Evolutionary conservation across 2,797 vertebrate species (phyloP), one percentile per base, ranked within the genome.

Genomic region (Sciaenops ocellatus): DNA sequence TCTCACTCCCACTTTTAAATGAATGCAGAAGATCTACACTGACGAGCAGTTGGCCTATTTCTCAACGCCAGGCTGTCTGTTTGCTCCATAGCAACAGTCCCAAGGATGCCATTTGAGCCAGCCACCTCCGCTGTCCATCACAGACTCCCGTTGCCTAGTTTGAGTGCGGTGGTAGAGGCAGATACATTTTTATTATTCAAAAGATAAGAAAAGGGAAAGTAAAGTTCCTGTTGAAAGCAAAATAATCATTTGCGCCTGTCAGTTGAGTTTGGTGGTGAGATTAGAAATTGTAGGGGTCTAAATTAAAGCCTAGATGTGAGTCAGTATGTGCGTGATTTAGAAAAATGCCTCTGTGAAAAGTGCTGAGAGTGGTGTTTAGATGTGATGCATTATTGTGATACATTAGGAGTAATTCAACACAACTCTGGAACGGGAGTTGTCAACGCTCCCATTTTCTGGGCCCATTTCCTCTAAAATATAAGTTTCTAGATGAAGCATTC

Each of bases 1-100:
- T 93, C 94, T 88, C 84, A 83, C 84, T 90, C 90, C 87, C 85
- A 92, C 93, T 90, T 89, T 87, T 90, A 92, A 92, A 92, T 86
- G 82, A 92, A 92, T 87, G 87, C 85, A 92, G 74, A 80, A 86
- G 87, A 93, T 88, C 79, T 73, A 55, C 86, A 54, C 79, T 51
- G 83, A 76, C 71, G 63, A 90, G 82, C 86, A 83, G 89, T 86
- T 85, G 91, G 89, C 81, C 84, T 86, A 86, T 91, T 90, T 91
- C 82, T 87, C 86, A 82, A 74, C 41, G 60, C 76, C 77, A 86
- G 85, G 71, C 82, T 84, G 83, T 81, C 79, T 28, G 78, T 81
- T 77, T 76, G 81, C 78, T 78, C 84, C 84, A 83, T 87, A 83
- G 91, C 88, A 93, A 93, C 88, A 68, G 81, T 76, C 87, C 79